These are phyloP conservation scores for Micromesistius poutassou DNA, from an alignment of 2,797 vertebrate species.

Conservation along the genomic window DNA sequence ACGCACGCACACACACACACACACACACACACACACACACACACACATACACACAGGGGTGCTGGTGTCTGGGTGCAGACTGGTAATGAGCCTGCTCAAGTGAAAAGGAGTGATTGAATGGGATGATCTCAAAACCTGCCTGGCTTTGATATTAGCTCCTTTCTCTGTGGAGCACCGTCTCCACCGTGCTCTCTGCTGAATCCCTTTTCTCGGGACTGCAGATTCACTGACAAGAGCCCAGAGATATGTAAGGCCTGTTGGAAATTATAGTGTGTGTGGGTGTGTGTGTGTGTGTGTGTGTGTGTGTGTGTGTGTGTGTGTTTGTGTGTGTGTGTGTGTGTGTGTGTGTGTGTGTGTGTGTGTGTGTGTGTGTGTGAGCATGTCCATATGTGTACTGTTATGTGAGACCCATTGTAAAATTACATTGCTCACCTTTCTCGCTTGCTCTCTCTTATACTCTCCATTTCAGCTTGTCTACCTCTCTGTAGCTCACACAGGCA, in stretches of 20 bases:
- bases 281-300: background rate
- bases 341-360: background rate
- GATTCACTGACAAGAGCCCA: conserved; percentile 31
- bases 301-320: background rate
- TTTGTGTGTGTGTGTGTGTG: background rate
- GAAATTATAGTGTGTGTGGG: background rate
- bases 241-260: conserved; percentile 39
- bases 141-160: conserved; percentile 58
- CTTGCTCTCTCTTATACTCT: background rate
- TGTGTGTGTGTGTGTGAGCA: too few species aligned
- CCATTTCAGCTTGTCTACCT: background rate
- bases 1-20: conserved; percentile 6
- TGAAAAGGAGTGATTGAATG: conserved; percentile 60
- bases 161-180: conserved; percentile 52
- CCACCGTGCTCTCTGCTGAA: conserved; percentile 54
- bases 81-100: conserved; percentile 52
- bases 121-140: conserved; percentile 64
- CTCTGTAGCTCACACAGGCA: conserved; percentile 3
- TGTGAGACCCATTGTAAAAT: conserved; percentile 27
- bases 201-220: conserved; percentile 47
- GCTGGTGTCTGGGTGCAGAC: conserved; percentile 33
- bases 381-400: background rate
- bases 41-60: conserved; percentile 14
- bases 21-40: background rate
- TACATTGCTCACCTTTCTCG: background rate